Conservation (phyloP, 2,888 invertebrate species). For the Hipparchia sbordonii region DNA sequence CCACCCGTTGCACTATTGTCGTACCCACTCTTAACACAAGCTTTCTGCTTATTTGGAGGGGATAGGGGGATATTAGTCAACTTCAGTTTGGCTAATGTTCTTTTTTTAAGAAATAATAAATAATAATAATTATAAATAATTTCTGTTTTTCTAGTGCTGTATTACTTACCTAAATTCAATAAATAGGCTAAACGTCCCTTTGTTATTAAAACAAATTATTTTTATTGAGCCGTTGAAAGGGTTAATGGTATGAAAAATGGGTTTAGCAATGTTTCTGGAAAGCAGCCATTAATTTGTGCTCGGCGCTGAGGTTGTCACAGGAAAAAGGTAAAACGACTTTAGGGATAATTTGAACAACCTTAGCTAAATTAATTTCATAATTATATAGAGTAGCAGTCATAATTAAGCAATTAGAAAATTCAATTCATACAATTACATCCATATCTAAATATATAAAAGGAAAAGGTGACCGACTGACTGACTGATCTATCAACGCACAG, state of each 20-base stretch:
- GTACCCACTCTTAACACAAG: too few relatives aligned
- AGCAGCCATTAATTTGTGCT: constrained; percentile 18
- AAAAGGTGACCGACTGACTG: too few relatives aligned
- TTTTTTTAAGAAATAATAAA: too few relatives aligned
- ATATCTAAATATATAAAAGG: too few relatives aligned
- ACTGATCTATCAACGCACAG: too few relatives aligned
- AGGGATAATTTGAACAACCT: constrained; percentile 10
- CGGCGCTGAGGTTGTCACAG: constrained; percentile 12
- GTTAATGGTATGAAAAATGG: constrained; percentile 25
- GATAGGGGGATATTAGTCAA: too few relatives aligned
- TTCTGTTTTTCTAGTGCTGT: background rate
- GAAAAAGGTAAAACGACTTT: constrained; percentile 16
- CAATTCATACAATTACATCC: too few relatives aligned
- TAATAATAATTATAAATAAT: too few relatives aligned
- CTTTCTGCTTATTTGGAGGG: too few relatives aligned
- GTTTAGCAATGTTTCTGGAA: constrained; percentile 13
- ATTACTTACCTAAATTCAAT: background rate
- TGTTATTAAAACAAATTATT: constrained; percentile 20
- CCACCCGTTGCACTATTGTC: too few relatives aligned
- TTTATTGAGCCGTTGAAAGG: constrained; percentile 23
- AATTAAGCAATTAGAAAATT: too few relatives aligned
- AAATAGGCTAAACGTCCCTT: background rate
- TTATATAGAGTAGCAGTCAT: background rate
- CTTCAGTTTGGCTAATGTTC: too few relatives aligned
- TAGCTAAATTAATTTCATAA: constrained; percentile 9